phyloP scores from a whole-genome alignment of 2,113 vertebrate species.

The Tylochromis polylepis region DNA sequence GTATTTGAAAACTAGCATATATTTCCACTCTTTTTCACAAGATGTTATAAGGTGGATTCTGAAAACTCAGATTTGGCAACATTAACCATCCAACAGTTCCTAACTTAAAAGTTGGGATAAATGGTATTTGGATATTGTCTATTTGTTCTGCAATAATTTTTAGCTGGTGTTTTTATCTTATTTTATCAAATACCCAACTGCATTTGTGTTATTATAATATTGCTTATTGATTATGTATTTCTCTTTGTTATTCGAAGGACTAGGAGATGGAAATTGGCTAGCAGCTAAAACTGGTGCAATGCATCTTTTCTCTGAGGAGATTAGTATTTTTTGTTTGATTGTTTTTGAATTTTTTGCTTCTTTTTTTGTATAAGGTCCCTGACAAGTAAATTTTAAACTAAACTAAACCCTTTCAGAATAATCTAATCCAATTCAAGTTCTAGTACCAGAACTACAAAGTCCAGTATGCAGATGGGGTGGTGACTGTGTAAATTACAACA shows the following conservation, averaged over 20 bases:
- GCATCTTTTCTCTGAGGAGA: neutral
- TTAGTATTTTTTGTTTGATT: neutral
- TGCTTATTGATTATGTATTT: neutral
- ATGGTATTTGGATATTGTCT: neutral
- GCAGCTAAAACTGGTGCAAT: neutral
- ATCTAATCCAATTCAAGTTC: neutral
- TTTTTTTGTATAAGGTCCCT: neutral
- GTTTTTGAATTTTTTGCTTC: too few relatives aligned
- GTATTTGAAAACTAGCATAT: neutral
- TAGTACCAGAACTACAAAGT: neutral
- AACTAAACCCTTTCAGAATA: neutral
- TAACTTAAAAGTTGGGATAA: neutral
- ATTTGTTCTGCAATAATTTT: neutral
- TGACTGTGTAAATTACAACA: neutral
- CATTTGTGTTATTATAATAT: neutral
- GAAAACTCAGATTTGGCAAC: neutral
- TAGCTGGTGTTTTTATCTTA: neutral
- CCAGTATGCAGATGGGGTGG: too few relatives aligned
- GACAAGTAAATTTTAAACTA: neutral
- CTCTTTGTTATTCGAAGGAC: rapidly evolving
- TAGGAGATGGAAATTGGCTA: neutral
- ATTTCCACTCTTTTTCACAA: neutral
- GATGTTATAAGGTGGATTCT: neutral
- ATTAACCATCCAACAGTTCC: neutral
- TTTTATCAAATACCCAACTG: neutral